Conservation (phyloP, 2,888 invertebrate species). For the Melanotus villosus region DNA sequence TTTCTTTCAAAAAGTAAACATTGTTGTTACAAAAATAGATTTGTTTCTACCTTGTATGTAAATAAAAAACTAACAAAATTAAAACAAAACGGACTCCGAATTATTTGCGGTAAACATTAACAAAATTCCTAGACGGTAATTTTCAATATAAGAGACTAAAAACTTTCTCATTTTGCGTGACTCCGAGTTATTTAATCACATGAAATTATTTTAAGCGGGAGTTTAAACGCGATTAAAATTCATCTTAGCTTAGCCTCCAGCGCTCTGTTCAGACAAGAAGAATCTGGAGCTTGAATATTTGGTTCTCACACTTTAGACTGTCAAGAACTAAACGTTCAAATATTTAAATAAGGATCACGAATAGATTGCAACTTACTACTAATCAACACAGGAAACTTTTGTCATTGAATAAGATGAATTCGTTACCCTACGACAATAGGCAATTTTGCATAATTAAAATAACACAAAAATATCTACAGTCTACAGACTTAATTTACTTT, state of each 20-base stretch:
- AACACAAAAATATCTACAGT: too few species aligned
- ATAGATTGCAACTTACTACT: background rate
- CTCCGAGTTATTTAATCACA: conserved; percentile 40
- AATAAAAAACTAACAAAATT: background rate
- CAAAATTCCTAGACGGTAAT: conserved; percentile 27
- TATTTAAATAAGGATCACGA: conserved; percentile 27
- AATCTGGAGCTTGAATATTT: conserved; percentile 33
- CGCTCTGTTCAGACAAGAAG: conserved; percentile 36
- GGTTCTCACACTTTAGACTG: conserved; percentile 40
- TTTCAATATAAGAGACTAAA: conserved; percentile 11
- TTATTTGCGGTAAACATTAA: background rate
- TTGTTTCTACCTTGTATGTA: too few species aligned
- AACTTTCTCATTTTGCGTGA: conserved; percentile 38
- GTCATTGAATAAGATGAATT: background rate
- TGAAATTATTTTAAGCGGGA: conserved; percentile 44
- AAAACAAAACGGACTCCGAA: background rate
- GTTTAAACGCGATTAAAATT: conserved; percentile 45
- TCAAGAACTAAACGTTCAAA: conserved; percentile 21
- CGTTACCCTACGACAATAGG: too few species aligned
- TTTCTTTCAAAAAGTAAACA: too few species aligned
- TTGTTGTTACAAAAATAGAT: too few species aligned
- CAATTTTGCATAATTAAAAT: too few species aligned
- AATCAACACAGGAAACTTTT: background rate
- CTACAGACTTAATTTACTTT: too few species aligned
- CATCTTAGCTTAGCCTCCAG: conserved; percentile 37